Conservation (phyloP, 2,797 vertebrate genomes). For the Denticeps clupeoides region DNA sequence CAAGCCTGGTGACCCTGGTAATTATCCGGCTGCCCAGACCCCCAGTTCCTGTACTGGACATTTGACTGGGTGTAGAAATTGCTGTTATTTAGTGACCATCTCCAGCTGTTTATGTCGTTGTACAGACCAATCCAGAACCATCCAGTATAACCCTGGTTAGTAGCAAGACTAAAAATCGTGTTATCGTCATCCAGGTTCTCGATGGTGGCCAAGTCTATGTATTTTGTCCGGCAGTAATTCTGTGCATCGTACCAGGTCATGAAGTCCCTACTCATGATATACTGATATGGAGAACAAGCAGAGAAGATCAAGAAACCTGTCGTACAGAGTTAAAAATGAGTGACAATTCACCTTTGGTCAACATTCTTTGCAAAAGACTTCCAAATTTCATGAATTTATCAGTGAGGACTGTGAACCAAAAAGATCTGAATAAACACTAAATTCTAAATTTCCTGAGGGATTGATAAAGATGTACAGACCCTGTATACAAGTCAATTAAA, state of each 20-base stretch:
- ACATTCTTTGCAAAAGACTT: no score
- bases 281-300: no score
- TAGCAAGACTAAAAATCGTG: not conserved
- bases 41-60: not conserved
- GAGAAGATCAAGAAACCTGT: no score
- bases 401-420: no score
- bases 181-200: not conserved
- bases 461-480: no score
- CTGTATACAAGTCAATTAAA: no score
- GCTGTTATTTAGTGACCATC: not conserved
- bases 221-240: not conserved
- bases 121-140: not conserved
- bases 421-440: no score
- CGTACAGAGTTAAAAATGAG: no score
- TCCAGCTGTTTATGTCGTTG: not conserved
- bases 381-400: no score
- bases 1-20: rapidly evolving
- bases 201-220: not conserved
- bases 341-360: no score
- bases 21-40: rapidly evolving
- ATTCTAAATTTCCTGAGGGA: no score
- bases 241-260: not conserved
- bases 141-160: rapidly evolving
- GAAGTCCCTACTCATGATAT: no score
- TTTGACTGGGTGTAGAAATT: not conserved